Percentiles rank a stretch among this genome's conserved stretches.
These are phyloP conservation scores for Lycaena phlaeas DNA, from an alignment of 2,888 invertebrate genomes.

Conservation along the genomic window DNA sequence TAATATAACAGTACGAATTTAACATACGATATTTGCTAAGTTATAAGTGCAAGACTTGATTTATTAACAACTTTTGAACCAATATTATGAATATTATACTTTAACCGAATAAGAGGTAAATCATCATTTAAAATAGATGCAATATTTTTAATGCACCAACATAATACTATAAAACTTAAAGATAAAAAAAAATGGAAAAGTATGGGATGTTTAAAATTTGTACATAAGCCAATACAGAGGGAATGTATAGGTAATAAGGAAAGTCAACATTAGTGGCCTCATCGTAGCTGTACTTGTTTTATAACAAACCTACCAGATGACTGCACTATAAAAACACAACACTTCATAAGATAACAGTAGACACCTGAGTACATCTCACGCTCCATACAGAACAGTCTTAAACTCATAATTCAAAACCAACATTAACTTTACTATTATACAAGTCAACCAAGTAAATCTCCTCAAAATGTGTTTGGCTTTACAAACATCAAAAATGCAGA, in stretches of 20 bases:
- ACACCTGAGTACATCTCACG: slow-evolving; percentile 15
- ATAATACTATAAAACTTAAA: slow-evolving; percentile 5
- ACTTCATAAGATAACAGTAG: slow-evolving; percentile 12
- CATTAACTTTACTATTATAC: slow-evolving; percentile 11
- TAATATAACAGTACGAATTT: no score
- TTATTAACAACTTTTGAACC: no score
- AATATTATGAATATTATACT: no score
- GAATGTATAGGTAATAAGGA: slow-evolving; percentile 43
- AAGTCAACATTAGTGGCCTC: slow-evolving; percentile 37
- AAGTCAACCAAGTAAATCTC: slow-evolving; percentile 1
- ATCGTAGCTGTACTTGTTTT: slow-evolving; percentile 59
- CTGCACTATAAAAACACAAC: slow-evolving; percentile 22
- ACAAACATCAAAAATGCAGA: no score
- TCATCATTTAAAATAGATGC: no score
- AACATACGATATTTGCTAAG: no score
- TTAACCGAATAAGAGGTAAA: no score
- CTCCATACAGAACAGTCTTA: slow-evolving; percentile 20
- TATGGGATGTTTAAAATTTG: slow-evolving; percentile 4
- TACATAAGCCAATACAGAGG: slow-evolving; percentile 25
- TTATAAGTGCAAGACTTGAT: no score
- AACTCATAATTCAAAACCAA: slow-evolving; percentile 15
- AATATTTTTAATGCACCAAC: no score
- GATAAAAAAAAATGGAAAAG: not conserved
- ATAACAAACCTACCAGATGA: slow-evolving; percentile 63
- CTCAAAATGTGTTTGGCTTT: no score